Percentiles rank a stretch among this genome's conserved stretches.
phyloP scores from a whole-genome alignment of 2,888 invertebrate species.

The Sarcophaga rosellei region DNA sequence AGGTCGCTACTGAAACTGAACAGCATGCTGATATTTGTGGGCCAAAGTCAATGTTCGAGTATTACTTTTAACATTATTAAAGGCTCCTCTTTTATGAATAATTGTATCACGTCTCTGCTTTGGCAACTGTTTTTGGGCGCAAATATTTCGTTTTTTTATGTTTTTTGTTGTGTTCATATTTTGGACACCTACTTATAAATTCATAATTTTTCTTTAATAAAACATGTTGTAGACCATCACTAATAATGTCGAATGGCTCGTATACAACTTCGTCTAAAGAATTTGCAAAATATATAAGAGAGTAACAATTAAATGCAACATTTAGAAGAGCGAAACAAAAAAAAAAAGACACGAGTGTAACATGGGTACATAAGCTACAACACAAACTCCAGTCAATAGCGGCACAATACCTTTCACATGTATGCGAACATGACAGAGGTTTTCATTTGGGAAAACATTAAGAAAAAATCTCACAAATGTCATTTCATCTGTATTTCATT shows the following conservation, averaged over 20 bases:
- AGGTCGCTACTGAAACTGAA: too few relatives aligned
- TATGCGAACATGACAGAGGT: neutral
- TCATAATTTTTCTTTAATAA: slow-evolving; percentile 68
- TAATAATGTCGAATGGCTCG: slow-evolving; percentile 53
- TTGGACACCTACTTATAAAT: slow-evolving; percentile 64
- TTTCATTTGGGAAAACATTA: too few relatives aligned
- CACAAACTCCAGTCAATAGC: slow-evolving; percentile 5
- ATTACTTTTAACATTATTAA: neutral
- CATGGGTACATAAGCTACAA: neutral
- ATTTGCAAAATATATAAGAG: slow-evolving; percentile 15
- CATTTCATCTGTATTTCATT: slow-evolving; percentile 55
- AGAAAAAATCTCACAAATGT: slow-evolving; percentile 63
- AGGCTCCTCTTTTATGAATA: neutral
- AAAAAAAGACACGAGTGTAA: slow-evolving; percentile 13
- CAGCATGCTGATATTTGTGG: too few relatives aligned
- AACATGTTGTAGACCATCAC: slow-evolving; percentile 67
- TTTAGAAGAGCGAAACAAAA: neutral
- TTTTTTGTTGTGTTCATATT: slow-evolving; percentile 3
- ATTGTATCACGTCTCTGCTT: slow-evolving; percentile 6
- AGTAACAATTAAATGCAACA: slow-evolving; percentile 6
- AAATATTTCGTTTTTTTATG: slow-evolving; percentile 7
- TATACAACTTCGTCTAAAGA: slow-evolving; percentile 13
- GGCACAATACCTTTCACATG: slow-evolving; percentile 23
- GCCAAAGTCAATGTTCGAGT: too few relatives aligned
- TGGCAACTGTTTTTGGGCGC: slow-evolving; percentile 34